Base-by-base conservation (phyloP, 2,113 vertebrate species). In the Malurus melanocephalus region DNA sequence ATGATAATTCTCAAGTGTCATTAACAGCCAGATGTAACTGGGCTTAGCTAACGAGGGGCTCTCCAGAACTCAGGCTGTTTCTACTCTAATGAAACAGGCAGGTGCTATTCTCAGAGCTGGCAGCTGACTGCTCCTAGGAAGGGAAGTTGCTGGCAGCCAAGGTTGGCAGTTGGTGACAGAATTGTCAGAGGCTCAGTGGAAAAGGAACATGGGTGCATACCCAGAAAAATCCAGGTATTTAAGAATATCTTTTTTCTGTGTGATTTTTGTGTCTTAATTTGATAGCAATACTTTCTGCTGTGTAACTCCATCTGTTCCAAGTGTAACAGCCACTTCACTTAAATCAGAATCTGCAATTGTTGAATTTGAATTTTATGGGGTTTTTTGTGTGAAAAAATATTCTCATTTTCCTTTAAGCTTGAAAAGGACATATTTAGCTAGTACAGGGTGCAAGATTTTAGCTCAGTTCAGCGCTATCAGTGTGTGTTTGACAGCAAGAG, bases 171-270 rank as follows among this genome's bases (percentile, higher is more conserved):
- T 56, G 17, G n/a, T 42, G 30, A 1, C 55, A 10, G 49, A 28
- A 9, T 16, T 60, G 42, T 21, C 32, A 14, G 43, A 16, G 27
- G 40, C 27, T 68, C 16, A 7, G 13, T 26, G 48, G 57, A 57
- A 56, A 27, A 60, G 61, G 51, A 46, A 10, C 1, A 0, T 0
- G 12, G 11, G 3, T 28, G 3, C 3, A 0, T 11, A 23, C 11
- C 10, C 16, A 17, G 59, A 57, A 57, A 72, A 49, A 23, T 11
- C 6, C 49, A 87, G 87, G 81, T 87, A 89, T 81, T 88, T 78
- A 24, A n/a, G n/a, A 51, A 5, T 53, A 3, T 16, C 35, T 43
- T 48, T 52, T 66, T 71, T 14, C 9, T 67, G 30, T 30, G 7
- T 35, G 13, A 18, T 65, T 85, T 66, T 74, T 48, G 27, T 77